Percentiles rank a stretch among this genome's conserved stretches.
Evolutionary conservation across 1,140 invertebrate genomes (phyloP).

Genomic region (Myzus persicae): DNA sequence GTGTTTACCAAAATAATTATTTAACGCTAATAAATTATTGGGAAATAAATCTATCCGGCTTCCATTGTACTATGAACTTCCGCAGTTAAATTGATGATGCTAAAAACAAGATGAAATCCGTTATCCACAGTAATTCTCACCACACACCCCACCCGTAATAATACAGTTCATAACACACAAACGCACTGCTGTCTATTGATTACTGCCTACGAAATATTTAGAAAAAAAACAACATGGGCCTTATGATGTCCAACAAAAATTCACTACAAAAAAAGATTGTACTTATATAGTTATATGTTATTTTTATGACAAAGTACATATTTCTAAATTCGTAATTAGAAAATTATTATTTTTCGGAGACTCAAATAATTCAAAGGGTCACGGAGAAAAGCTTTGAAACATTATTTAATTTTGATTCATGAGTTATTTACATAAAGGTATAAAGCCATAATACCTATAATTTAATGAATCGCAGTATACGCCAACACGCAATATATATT

Average conservation of each 20-base stretch:
- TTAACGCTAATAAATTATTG: constrained; percentile 7
- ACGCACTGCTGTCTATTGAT: background rate
- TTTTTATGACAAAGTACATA: too few species aligned
- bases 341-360: background rate
- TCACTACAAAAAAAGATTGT: background rate
- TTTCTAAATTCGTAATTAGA: background rate
- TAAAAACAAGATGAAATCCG: constrained; percentile 39
- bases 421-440: background rate
- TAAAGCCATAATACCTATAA: background rate
- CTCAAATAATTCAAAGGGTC: background rate
- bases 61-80: constrained; percentile 28
- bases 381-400: background rate
- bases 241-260: background rate
- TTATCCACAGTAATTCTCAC: background rate
- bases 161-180: background rate
- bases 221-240: background rate
- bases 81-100: background rate
- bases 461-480: background rate
- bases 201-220: background rate
- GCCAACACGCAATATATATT: background rate
- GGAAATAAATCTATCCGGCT: constrained; percentile 10
- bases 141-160: background rate
- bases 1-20: constrained; percentile 14
- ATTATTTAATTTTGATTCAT: constrained; percentile 2
- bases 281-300: too few species aligned